Evolutionary conservation across 2,888 invertebrate genomes (phyloP).

Genomic region (Drosophila macrothrix): DNA sequence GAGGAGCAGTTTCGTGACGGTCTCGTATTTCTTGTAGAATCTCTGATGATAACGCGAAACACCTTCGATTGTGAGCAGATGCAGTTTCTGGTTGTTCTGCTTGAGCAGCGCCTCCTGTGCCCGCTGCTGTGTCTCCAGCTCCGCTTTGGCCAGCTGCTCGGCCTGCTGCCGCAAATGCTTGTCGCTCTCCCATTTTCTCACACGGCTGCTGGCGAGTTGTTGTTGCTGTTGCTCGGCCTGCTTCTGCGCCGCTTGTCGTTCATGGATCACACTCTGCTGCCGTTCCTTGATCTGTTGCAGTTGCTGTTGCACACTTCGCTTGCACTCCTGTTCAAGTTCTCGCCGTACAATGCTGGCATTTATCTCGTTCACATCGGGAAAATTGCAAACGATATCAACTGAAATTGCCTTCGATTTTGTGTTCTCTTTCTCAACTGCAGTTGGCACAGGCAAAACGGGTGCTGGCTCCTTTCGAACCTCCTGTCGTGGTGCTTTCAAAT

Average conservation of each 20-base stretch:
- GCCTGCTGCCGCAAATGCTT: conserved; percentile 70
- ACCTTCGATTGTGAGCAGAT: conserved; percentile 85
- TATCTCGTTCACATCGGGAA: conserved; percentile 60
- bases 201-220: conserved; percentile 33
- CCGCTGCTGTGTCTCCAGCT: conserved; percentile 65
- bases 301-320: conserved; percentile 61
- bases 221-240: conserved; percentile 32
- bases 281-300: conserved; percentile 46
- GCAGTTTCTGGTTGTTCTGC: conserved; percentile 73
- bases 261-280: conserved; percentile 26
- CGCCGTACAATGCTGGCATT: conserved; percentile 70
- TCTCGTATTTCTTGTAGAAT: conserved; percentile 87
- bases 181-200: conserved; percentile 61
- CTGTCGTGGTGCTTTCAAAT: conserved; percentile 41
- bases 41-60: conserved; percentile 87
- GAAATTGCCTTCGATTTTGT: no score
- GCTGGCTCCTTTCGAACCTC: conserved; percentile 2
- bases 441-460: neutral
- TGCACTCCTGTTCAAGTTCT: conserved; percentile 70
- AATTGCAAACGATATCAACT: conserved; percentile 44
- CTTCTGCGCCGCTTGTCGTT: neutral
- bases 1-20: conserved; percentile 86
- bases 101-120: conserved; percentile 66
- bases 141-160: conserved; percentile 65
- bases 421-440: neutral